Conservation (phyloP, 2,113 vertebrate species). For the Myotis brandtii region DNA sequence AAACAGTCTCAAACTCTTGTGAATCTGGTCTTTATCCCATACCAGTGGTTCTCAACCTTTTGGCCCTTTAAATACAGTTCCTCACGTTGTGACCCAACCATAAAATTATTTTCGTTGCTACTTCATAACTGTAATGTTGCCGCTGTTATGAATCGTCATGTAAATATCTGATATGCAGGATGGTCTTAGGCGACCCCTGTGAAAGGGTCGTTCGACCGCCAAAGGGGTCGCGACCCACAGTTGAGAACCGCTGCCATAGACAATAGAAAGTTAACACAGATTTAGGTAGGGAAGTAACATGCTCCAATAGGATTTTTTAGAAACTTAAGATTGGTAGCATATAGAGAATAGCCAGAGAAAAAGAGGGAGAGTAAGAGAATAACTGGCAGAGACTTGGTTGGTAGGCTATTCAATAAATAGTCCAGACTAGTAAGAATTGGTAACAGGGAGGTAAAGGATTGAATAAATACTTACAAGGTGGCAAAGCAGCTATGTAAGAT, state of each 20-base stretch:
- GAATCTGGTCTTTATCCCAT: not conserved
- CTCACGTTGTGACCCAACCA: too few species aligned
- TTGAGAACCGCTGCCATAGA: not conserved
- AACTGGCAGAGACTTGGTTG: not conserved
- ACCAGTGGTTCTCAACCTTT: too few species aligned
- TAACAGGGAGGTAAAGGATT: not conserved
- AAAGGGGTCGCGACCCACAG: too few species aligned
- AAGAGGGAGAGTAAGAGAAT: not conserved
- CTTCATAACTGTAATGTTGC: too few species aligned
- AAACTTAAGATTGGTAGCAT: not conserved
- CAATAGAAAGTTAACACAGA: not conserved
- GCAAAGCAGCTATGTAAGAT: not conserved
- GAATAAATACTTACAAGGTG: not conserved
- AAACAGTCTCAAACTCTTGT: not conserved
- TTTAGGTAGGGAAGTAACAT: conserved; percentile 1
- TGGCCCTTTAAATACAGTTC: too few species aligned
- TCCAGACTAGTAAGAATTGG: not conserved
- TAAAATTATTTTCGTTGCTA: too few species aligned
- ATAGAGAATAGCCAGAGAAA: not conserved
- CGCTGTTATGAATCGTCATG: too few species aligned
- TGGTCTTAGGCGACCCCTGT: too few species aligned
- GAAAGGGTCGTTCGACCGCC: too few species aligned
- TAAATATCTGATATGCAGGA: too few species aligned
- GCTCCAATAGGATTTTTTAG: not conserved
- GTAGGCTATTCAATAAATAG: not conserved